Evolutionary conservation across 2,888 invertebrate genomes (phyloP).

Genomic region (Neoascia interrupta): DNA sequence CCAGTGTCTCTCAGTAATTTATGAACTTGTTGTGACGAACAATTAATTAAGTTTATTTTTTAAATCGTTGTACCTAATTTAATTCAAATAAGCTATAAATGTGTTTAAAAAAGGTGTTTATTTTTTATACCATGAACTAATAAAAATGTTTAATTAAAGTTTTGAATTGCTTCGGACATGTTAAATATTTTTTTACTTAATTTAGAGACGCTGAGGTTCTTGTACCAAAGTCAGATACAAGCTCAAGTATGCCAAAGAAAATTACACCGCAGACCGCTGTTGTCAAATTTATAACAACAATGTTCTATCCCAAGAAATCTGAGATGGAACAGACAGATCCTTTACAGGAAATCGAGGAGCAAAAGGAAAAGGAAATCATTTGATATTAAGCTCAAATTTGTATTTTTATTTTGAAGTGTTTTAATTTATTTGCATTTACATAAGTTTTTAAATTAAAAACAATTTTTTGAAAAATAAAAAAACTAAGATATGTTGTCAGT

Average conservation of each 20-base stretch:
- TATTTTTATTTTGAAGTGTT: not conserved
- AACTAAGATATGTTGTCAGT: too few relatives aligned
- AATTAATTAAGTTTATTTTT: not conserved
- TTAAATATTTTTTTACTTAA: not conserved
- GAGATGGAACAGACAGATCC: not conserved
- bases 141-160: not conserved
- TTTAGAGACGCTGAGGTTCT: constrained; percentile 32
- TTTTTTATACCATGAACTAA: constrained; percentile 10
- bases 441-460: not conserved
- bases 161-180: constrained; percentile 11
- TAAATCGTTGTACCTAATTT: constrained; percentile 52
- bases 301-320: constrained; percentile 40
- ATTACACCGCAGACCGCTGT: not conserved
- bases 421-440: constrained; percentile 11
- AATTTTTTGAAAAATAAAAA: not conserved
- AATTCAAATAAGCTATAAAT: constrained; percentile 16
- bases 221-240: not conserved
- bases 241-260: not conserved
- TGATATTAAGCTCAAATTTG: not conserved
- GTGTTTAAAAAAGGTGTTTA: constrained; percentile 35
- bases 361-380: not conserved
- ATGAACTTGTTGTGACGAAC: too few relatives aligned
- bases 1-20: not conserved
- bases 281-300: constrained; percentile 44
- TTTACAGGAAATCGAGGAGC: not conserved